Percentiles rank a stretch among this genome's conserved stretches.
Conservation (phyloP, 2,797 vertebrate species). For the Enteromius radiatus region DNA sequence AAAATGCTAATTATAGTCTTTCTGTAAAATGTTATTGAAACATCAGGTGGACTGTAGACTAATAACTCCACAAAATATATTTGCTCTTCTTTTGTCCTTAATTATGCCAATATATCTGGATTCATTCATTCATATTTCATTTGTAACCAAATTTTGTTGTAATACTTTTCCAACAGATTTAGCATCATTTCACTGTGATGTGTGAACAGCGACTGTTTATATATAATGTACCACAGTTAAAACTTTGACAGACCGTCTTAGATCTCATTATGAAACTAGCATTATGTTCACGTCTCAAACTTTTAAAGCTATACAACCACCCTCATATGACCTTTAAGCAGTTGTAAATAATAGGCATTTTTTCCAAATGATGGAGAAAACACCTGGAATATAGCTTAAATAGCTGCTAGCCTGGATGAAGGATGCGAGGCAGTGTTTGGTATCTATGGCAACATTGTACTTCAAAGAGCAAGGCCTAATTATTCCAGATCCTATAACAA, state of each 20-base stretch:
- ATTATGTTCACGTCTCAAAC: background rate
- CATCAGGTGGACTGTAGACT: background rate
- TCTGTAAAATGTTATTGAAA: background rate
- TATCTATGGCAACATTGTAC: slow-evolving; percentile 49
- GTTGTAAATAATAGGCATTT: slow-evolving; percentile 74
- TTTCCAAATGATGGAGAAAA: slow-evolving; percentile 65
- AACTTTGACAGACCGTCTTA: background rate
- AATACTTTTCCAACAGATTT: background rate
- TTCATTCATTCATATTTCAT: background rate
- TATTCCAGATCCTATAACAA: slow-evolving; percentile 53
- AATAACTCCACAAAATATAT: background rate
- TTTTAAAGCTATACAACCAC: slow-evolving; percentile 68
- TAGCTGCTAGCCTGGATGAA: slow-evolving; percentile 74
- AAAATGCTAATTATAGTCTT: background rate
- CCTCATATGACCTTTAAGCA: slow-evolving; percentile 66
- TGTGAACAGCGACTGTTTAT: background rate
- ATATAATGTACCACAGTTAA: background rate
- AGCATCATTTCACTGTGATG: background rate
- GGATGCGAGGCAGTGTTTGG: slow-evolving; percentile 34
- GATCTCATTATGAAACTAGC: background rate
- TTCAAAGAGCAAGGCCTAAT: slow-evolving; percentile 57
- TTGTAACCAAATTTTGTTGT: background rate
- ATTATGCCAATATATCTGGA: background rate
- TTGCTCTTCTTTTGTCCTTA: background rate
- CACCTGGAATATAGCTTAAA: slow-evolving; percentile 71